phyloP scores from a whole-genome alignment of 2,113 vertebrate genomes.

The Nesogale talazaci region DNA sequence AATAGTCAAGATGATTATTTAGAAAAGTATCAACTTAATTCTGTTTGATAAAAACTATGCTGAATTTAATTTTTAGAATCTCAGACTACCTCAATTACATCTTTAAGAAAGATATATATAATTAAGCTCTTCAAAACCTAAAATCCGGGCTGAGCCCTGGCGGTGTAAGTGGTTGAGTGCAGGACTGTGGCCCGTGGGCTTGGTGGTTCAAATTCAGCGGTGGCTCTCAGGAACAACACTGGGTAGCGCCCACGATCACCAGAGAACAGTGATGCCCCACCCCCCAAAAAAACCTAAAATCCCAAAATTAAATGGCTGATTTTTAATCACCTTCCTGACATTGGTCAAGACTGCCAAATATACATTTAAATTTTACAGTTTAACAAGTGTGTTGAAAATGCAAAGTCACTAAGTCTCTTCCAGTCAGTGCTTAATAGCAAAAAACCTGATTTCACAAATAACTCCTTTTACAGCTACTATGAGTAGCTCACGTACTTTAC shows the following conservation, averaged over 20 bases:
- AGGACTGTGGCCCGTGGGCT: too few relatives aligned
- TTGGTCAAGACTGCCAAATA: constrained; percentile 32
- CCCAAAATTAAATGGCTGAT: constrained; percentile 8
- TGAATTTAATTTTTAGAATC: constrained; percentile 31
- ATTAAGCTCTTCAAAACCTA: constrained; percentile 13
- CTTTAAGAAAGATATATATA: constrained; percentile 45
- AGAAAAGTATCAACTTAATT: constrained; percentile 42
- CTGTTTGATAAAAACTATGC: background rate
- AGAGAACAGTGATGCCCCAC: too few relatives aligned
- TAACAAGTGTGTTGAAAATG: constrained; percentile 47
- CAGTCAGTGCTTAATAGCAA: background rate
- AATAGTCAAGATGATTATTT: constrained; percentile 24
- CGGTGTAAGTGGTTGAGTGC: too few relatives aligned
- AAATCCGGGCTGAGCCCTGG: too few relatives aligned
- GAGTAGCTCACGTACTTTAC: background rate
- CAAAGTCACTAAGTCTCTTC: constrained; percentile 40
- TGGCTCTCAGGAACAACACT: too few relatives aligned
- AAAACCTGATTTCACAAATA: constrained; percentile 7
- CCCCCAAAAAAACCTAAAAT: constrained; percentile 52
- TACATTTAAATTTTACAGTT: constrained; percentile 17
- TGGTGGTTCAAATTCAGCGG: too few relatives aligned
- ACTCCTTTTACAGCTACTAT: constrained; percentile 7
- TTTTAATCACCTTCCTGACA: constrained; percentile 39
- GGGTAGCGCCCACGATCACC: too few relatives aligned
- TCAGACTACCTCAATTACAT: background rate